These are phyloP conservation scores for Cololabis saira DNA, from an alignment of 2,113 vertebrate genomes.

Conservation along the genomic window DNA sequence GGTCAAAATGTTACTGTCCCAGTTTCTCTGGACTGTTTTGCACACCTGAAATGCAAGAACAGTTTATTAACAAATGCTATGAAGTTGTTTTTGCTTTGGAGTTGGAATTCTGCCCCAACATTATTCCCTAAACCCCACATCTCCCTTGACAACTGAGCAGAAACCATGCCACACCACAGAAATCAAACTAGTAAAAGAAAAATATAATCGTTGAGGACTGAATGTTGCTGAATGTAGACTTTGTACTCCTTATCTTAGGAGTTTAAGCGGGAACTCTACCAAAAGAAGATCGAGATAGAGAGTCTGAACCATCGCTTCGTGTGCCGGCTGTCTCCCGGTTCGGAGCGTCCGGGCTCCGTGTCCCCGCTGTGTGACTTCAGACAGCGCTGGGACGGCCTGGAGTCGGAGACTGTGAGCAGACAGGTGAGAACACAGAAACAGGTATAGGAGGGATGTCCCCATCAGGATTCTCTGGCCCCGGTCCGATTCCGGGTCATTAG, in stretches of 20 bases:
- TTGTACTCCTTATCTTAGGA: conserved; percentile 70
- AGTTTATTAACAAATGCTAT: too few relatives aligned
- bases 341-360: conserved; percentile 61
- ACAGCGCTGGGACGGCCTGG: conserved; percentile 86
- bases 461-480: too few relatives aligned
- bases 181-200: not conserved
- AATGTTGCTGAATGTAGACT: not conserved
- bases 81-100: too few relatives aligned
- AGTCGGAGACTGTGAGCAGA: conserved; percentile 84
- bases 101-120: too few relatives aligned
- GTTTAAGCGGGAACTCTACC: conserved; percentile 89
- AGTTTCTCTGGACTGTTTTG: too few relatives aligned
- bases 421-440: conserved; percentile 77
- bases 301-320: conserved; percentile 84
- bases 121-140: too few relatives aligned
- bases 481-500: too few relatives aligned
- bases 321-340: conserved; percentile 72
- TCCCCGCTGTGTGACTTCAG: conserved; percentile 80
- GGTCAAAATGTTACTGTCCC: too few relatives aligned
- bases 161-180: too few relatives aligned
- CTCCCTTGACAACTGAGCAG: too few relatives aligned
- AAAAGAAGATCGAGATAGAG: conserved; percentile 90
- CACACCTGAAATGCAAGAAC: too few relatives aligned
- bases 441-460: too few relatives aligned
- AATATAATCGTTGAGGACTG: not conserved